Evolutionary conservation across 2,797 vertebrate genomes (phyloP).

Genomic region (Cynopterus sphinx): DNA sequence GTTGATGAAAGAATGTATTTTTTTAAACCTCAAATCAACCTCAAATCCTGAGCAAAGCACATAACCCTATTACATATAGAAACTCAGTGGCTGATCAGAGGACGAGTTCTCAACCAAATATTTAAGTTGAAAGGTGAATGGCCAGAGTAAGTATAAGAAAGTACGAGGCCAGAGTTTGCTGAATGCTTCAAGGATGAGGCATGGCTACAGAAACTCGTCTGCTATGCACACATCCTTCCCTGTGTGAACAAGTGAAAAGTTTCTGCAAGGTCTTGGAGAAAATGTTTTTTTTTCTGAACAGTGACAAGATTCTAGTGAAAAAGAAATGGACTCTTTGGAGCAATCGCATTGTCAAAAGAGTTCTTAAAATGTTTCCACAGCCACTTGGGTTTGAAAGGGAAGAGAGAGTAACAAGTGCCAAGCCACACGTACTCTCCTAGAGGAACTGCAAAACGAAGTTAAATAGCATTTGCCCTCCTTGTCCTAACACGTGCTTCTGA

Average conservation of each 20-base stretch:
- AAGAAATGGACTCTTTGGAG: background rate
- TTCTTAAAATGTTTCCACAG: background rate
- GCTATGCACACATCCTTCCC: background rate
- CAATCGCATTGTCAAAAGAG: background rate
- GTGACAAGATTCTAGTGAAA: background rate
- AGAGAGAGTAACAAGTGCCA: background rate
- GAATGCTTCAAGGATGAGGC: background rate
- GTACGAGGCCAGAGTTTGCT: background rate
- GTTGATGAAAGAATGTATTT: background rate
- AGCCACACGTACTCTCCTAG: background rate
- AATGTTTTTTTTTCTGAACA: slow-evolving; percentile 4
- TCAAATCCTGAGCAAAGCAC: background rate
- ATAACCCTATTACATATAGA: background rate
- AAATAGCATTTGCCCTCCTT: background rate
- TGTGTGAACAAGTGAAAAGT: background rate
- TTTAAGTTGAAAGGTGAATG: background rate
- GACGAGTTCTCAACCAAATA: background rate
- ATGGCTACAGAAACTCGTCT: background rate
- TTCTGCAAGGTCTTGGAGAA: background rate
- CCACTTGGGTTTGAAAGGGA: background rate
- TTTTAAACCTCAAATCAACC: background rate
- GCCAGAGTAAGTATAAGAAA: background rate
- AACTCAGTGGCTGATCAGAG: background rate
- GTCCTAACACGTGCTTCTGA: background rate
- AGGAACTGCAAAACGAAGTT: background rate